phyloP scores from a whole-genome alignment of 2,888 invertebrate genomes.

The Oegoconia quadripuncta region DNA sequence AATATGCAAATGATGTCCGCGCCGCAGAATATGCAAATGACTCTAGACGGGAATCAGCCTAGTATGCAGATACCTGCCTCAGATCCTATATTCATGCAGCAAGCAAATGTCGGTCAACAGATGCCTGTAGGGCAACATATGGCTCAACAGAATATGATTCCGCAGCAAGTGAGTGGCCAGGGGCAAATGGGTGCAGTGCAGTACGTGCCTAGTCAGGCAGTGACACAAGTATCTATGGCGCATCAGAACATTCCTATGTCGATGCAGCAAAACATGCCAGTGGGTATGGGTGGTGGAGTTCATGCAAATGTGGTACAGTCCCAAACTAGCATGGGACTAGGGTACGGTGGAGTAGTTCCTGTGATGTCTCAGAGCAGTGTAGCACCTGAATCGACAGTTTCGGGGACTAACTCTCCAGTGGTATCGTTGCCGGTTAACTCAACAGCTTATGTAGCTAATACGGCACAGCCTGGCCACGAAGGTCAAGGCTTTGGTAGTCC shows the following conservation, averaged over 20 bases:
- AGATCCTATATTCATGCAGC: constrained; percentile 74
- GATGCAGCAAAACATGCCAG: constrained; percentile 71
- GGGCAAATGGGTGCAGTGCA: constrained; percentile 66
- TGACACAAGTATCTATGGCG: constrained; percentile 62
- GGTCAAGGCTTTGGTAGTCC: constrained; percentile 75
- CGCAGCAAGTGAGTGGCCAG: constrained; percentile 65
- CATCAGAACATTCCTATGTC: constrained; percentile 76
- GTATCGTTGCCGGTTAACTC: constrained; percentile 72
- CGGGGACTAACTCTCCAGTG: constrained; percentile 74
- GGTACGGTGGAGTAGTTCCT: constrained; percentile 66
- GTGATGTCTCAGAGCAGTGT: constrained; percentile 76
- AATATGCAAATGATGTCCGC: constrained; percentile 79
- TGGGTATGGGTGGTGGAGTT: constrained; percentile 65
- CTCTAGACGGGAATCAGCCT: constrained; percentile 75
- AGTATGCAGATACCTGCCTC: constrained; percentile 77
- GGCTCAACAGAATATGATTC: constrained; percentile 67
- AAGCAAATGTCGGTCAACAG: constrained; percentile 61
- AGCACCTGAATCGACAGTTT: constrained; percentile 64
- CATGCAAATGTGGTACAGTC: constrained; percentile 72
- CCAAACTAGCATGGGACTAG: constrained; percentile 69
- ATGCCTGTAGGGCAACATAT: constrained; percentile 69
- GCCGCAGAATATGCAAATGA: constrained; percentile 76
- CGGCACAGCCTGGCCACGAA: constrained; percentile 59
- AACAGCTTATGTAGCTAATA: constrained; percentile 54
- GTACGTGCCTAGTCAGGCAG: constrained; percentile 62